phyloP scores from a whole-genome alignment of 2,113 vertebrate genomes.

The Antigone vipio region DNA sequence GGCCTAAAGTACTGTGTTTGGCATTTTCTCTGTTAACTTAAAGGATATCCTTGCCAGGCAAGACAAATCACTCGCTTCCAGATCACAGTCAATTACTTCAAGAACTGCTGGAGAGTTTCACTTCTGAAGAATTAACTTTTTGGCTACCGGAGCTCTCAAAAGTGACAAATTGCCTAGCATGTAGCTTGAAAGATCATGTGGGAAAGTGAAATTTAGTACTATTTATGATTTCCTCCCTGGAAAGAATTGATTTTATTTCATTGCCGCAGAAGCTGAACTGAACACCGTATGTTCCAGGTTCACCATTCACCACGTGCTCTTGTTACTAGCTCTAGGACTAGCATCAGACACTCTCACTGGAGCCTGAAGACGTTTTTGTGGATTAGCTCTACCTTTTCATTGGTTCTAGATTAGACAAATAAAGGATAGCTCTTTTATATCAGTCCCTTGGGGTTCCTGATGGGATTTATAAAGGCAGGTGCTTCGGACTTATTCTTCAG shows the following conservation, averaged over 20 bases:
- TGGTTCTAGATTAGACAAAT: not conserved
- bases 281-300: not conserved
- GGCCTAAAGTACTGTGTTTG: not conserved
- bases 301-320: not conserved
- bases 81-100: conserved; percentile 35
- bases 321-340: not conserved
- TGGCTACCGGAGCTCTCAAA: conserved; percentile 27
- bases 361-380: not conserved
- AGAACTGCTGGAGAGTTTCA: not conserved
- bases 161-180: conserved; percentile 40
- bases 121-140: conserved; percentile 63
- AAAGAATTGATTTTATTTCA: conserved; percentile 51
- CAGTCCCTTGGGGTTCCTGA: not conserved
- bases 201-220: conserved; percentile 37
- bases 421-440: not conserved
- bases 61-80: conserved; percentile 43
- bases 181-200: conserved; percentile 32
- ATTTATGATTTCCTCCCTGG: conserved; percentile 46
- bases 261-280: not conserved
- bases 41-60: not conserved
- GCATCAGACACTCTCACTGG: not conserved
- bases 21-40: conserved; percentile 10
- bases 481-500: not conserved
- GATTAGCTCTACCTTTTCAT: not conserved
- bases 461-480: not conserved